Conservation (phyloP, 2,797 vertebrate genomes). For the Pangasius djambal region DNA sequence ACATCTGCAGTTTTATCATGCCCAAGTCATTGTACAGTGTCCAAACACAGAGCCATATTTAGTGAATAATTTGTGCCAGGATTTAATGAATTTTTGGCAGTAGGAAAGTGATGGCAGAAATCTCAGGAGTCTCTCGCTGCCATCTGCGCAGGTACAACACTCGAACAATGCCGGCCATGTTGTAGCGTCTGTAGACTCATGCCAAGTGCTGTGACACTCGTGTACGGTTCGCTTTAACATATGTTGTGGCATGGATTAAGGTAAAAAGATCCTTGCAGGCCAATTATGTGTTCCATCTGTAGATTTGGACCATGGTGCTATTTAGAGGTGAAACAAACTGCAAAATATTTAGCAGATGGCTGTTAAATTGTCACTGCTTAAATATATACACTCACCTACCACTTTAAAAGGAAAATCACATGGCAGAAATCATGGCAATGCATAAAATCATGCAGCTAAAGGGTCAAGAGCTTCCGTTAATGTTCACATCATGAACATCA, state of each 20-base stretch:
- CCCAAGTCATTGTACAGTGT: slow-evolving; percentile 10
- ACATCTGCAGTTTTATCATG: slow-evolving; percentile 32
- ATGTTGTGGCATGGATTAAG: background rate
- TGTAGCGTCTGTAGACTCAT: background rate
- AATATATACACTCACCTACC: background rate
- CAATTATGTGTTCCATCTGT: background rate
- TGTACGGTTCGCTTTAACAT: background rate
- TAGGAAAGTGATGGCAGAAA: slow-evolving; percentile 1
- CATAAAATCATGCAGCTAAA: background rate
- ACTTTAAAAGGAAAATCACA: background rate
- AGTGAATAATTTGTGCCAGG: slow-evolving; percentile 36
- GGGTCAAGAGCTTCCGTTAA: background rate
- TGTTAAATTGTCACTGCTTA: background rate
- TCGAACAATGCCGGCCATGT: background rate
- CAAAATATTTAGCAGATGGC: background rate
- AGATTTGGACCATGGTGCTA: background rate
- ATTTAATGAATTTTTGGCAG: slow-evolving; percentile 45
- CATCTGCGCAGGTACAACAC: slow-evolving; percentile 51
- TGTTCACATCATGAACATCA: background rate
- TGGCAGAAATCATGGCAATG: background rate
- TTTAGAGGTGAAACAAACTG: background rate
- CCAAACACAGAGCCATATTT: slow-evolving; percentile 34
- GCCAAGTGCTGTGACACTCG: background rate
- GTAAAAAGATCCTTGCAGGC: background rate
- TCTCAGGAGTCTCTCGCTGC: slow-evolving; percentile 48